phyloP scores from a whole-genome alignment of 1,140 invertebrate genomes.

The Caenorhabditis brenneri region DNA sequence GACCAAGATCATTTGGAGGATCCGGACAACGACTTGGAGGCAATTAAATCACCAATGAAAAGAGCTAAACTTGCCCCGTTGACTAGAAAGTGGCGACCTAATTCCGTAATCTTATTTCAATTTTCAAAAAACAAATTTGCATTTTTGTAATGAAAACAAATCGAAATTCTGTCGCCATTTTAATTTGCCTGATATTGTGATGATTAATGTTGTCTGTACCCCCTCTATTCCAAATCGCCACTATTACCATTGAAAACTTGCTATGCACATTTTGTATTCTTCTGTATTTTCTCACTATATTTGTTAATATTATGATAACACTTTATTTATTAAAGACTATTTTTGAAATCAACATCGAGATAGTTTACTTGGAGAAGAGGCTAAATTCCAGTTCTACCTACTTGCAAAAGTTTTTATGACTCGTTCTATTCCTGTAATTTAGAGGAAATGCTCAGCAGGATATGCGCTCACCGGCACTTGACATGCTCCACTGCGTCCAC shows the following conservation, averaged over 20 bases:
- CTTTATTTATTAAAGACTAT: too few relatives aligned
- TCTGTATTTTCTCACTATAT: not conserved
- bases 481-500: not conserved
- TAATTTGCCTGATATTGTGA: not conserved
- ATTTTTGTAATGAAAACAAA: too few relatives aligned
- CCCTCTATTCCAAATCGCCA: not conserved
- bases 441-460: constrained; percentile 4
- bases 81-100: not conserved
- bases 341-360: too few relatives aligned
- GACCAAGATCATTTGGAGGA: constrained; percentile 12
- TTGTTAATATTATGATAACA: too few relatives aligned
- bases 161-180: not conserved
- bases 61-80: not conserved
- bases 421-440: not conserved
- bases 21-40: constrained; percentile 44
- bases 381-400: constrained; percentile 12
- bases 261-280: not conserved
- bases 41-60: not conserved
- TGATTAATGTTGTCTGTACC: not conserved
- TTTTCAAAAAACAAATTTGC: too few relatives aligned
- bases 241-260: not conserved
- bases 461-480: not conserved
- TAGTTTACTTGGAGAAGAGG: not conserved
- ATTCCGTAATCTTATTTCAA: too few relatives aligned
- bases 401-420: not conserved